Evolutionary conservation across 2,113 vertebrate species (phyloP), one percentile per base, ranked within the genome.

Genomic region (Phycodurus eques): DNA sequence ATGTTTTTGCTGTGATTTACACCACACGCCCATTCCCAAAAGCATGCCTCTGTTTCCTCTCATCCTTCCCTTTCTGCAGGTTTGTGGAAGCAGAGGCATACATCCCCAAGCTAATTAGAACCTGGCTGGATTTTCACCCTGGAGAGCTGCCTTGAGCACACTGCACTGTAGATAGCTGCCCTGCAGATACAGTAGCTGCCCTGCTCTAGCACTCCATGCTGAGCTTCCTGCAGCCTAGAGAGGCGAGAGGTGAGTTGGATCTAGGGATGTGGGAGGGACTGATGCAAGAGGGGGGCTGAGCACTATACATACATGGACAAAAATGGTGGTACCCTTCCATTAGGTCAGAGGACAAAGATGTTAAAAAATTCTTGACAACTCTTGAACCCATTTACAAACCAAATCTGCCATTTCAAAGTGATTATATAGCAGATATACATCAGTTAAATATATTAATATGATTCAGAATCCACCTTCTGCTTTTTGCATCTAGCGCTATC

Each of bases 1-100:
- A 76, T 93, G 95, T 96, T 96, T 95, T 94, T 92, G 94, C 94
- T 93, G 95, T 93, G 93, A 95, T 95, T 96, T 96, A 95, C 93
- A 94, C 95, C 93, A 90, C 93, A 91, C 27, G 75, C 79, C 86
- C 84, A 75, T 89, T 87, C 83, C 77, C 79, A 83, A 78, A 70
- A 63, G 73, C 79, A 1, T 76, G 57, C 35, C 51, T 70, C 47
- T 33, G 9, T 59, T 53, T 57, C 44, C n/a, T 67, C 51, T 71
- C 56, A 43, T 47, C 44, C 43, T 39, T 71, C 35, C 33, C 43
- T 75, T 64, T 76, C 35, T 68, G 57, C 67, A 19, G 67, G 74
- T 61, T 56, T 77, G 70, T 74, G 77, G 77, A 79, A 75, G 76
- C 79, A 64, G 68, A 54, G 53, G 71, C 81, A 79, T 80, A 81